Conservation (phyloP, 2,888 invertebrate genomes). For the Xylophagus ater region DNA sequence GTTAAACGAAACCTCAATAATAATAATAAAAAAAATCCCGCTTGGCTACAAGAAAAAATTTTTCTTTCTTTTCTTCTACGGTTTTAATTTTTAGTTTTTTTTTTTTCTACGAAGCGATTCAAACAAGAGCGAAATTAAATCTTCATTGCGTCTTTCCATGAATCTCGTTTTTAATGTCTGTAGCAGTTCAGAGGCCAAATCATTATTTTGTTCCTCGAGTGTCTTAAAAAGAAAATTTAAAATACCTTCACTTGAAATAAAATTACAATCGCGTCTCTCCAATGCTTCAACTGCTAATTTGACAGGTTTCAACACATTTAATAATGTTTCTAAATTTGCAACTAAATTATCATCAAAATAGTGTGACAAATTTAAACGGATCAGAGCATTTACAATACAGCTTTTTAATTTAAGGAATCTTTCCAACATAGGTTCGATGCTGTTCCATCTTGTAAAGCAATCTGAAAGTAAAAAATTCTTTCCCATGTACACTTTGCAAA, state of each 20-base stretch:
- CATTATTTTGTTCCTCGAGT: constrained; percentile 1
- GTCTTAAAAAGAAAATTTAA: constrained; percentile 5
- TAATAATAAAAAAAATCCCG: too few species aligned
- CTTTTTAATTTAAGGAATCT: not conserved
- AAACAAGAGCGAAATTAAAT: constrained; percentile 2
- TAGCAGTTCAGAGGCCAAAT: constrained; percentile 1
- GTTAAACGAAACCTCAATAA: too few species aligned
- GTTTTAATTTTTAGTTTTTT: too few species aligned
- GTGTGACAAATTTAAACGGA: constrained; percentile 2
- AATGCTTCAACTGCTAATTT: constrained; percentile 6
- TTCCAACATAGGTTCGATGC: constrained; percentile 5
- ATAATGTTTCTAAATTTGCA: not conserved
- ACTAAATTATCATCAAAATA: constrained; percentile 3
- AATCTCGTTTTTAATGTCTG: not conserved
- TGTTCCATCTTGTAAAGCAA: constrained; percentile 2
- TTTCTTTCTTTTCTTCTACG: too few species aligned
- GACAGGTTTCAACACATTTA: constrained; percentile 4
- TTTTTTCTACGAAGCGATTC: too few species aligned
- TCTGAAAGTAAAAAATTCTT: not conserved
- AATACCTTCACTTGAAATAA: constrained; percentile 5
- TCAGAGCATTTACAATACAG: constrained; percentile 1
- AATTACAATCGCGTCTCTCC: not conserved
- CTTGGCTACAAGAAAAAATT: too few species aligned
- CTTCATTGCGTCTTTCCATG: constrained; percentile 1
- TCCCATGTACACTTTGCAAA: not conserved